Evolutionary conservation across 1,140 invertebrate genomes (phyloP).

Genomic region (Listronotus oregonensis): DNA sequence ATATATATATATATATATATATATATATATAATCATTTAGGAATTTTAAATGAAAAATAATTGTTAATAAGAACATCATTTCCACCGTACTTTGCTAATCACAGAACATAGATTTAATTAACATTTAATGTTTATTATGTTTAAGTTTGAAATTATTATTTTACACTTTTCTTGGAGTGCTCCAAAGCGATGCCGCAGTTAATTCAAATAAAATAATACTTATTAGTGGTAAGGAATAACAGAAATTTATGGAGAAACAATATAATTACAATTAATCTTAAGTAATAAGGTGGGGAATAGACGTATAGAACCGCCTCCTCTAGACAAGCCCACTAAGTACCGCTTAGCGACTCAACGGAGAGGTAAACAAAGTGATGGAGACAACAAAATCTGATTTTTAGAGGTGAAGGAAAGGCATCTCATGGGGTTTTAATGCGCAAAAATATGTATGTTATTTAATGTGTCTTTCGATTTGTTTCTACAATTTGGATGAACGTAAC

Average conservation of each 20-base stretch:
- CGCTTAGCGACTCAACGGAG: constrained; percentile 14
- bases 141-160: no score
- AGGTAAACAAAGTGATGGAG: constrained; percentile 9
- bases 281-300: constrained; percentile 30
- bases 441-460: no score
- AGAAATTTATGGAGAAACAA: constrained; percentile 29
- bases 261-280: constrained; percentile 33
- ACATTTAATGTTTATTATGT: no score
- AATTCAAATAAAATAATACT: constrained; percentile 20
- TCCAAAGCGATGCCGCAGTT: neutral
- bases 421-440: no score
- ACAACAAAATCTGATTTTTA: constrained; percentile 8
- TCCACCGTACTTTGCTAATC: no score
- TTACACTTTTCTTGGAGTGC: no score
- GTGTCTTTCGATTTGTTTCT: neutral
- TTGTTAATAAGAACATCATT: no score
- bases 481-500: neutral
- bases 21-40: no score
- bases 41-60: no score
- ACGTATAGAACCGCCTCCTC: constrained; percentile 21
- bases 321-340: constrained; percentile 30
- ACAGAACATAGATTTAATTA: no score
- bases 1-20: no score
- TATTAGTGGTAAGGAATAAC: constrained; percentile 18
- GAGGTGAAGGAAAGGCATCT: neutral